Evolutionary conservation across 2,888 invertebrate genomes (phyloP).

Genomic region (Melanchra persicariae): DNA sequence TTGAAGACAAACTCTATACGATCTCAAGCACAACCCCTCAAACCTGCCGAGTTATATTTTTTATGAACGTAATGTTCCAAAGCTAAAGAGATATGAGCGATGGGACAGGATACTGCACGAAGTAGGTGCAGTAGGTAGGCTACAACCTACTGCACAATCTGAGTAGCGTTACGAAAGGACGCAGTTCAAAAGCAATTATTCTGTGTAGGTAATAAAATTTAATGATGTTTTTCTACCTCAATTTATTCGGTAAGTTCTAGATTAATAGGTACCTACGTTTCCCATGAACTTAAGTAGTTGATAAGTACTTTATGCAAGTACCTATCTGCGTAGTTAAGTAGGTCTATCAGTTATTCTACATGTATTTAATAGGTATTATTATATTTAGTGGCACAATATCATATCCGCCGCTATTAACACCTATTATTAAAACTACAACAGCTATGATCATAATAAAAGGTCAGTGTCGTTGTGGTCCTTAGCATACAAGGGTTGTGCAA

Average conservation of each 20-base stretch:
- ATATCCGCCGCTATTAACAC: constrained; percentile 17
- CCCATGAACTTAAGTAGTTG: too few relatives aligned
- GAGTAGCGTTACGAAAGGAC: background rate
- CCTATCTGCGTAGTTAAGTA: background rate
- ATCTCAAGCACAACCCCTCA: background rate
- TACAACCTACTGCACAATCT: background rate
- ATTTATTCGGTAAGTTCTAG: background rate
- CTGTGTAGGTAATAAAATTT: background rate
- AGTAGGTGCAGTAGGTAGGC: too few relatives aligned
- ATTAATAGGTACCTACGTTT: background rate
- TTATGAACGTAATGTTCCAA: too few relatives aligned
- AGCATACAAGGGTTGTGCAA: constrained; percentile 60
- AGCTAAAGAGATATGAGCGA: too few relatives aligned
- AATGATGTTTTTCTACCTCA: background rate
- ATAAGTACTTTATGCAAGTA: too few relatives aligned
- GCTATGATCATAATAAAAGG: constrained; percentile 56
- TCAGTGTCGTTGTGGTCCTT: constrained; percentile 63
- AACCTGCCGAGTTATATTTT: too few relatives aligned
- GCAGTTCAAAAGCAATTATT: background rate
- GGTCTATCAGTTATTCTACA: background rate
- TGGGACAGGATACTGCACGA: too few relatives aligned
- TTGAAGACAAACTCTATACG: background rate
- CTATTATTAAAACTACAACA: constrained; percentile 47
- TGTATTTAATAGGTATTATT: background rate
- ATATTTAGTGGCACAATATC: constrained; percentile 30